Evolutionary conservation across 1,140 invertebrate genomes (phyloP).

Genomic region (Macrobrachium rosenbergii): DNA sequence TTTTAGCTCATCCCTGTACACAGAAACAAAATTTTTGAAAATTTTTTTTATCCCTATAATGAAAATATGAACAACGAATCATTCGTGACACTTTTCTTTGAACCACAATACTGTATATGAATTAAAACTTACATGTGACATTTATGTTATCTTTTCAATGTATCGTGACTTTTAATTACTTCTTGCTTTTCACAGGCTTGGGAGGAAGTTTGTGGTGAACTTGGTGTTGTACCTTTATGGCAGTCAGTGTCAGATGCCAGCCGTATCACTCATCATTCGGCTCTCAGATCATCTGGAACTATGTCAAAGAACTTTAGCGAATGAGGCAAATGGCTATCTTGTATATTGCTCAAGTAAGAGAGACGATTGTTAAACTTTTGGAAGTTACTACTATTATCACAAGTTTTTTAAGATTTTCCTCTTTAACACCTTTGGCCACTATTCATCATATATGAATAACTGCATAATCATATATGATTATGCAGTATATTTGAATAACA

Average conservation of each 20-base stretch:
- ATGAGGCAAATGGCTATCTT: constrained; percentile 91
- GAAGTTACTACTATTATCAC: neutral
- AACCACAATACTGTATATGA: no score
- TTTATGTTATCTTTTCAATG: no score
- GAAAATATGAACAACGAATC: no score
- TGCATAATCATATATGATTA: no score
- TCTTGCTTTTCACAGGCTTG: constrained; percentile 76
- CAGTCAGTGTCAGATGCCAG: constrained; percentile 78
- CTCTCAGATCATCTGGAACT: constrained; percentile 92
- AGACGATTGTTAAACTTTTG: neutral
- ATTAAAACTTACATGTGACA: no score
- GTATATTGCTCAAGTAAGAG: constrained; percentile 81
- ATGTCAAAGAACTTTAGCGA: constrained; percentile 81
- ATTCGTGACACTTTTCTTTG: no score
- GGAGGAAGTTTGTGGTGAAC: constrained; percentile 88
- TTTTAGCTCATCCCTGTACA: no score
- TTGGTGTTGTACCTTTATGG: constrained; percentile 84
- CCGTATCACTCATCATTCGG: constrained; percentile 83
- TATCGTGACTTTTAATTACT: no score
- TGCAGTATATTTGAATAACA: no score
- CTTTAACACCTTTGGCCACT: neutral
- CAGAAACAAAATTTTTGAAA: no score
- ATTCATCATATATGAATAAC: no score
- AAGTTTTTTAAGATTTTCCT: neutral
- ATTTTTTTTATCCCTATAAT: no score